Percentiles rank a stretch among this genome's conserved stretches.
These are phyloP conservation scores for Catamblyrhynchus diadema DNA, from an alignment of 2,797 vertebrate species.

Conservation along the genomic window DNA sequence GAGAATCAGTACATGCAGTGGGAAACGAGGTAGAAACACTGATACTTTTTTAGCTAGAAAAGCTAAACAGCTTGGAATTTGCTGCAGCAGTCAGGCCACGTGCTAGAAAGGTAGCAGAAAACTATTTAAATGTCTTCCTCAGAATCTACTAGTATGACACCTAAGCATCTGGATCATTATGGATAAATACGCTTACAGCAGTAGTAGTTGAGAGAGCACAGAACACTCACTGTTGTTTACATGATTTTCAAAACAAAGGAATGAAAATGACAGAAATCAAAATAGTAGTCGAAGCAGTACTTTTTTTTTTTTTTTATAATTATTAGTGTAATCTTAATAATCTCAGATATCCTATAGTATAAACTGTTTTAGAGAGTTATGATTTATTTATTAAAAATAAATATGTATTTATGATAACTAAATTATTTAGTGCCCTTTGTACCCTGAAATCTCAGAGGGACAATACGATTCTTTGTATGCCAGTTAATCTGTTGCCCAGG, in stretches of 20 bases:
- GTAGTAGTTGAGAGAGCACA: background rate
- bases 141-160: background rate
- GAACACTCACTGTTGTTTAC: background rate
- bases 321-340: background rate
- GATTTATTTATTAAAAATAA: background rate
- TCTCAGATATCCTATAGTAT: background rate
- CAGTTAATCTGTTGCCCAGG: background rate
- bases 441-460: background rate
- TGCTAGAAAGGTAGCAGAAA: background rate
- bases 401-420: background rate
- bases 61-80: background rate
- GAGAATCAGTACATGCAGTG: background rate
- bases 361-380: background rate
- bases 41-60: background rate
- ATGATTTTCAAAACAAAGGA: background rate
- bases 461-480: background rate
- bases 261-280: background rate
- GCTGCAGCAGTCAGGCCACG: background rate
- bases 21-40: background rate
- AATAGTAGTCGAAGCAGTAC: background rate
- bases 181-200: background rate
- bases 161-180: background rate
- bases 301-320: background rate
- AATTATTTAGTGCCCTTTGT: background rate
- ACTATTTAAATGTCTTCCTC: background rate